These are phyloP conservation scores for Myotis pilosus DNA, from an alignment of 2,797 vertebrate genomes.

Conservation along the genomic window DNA sequence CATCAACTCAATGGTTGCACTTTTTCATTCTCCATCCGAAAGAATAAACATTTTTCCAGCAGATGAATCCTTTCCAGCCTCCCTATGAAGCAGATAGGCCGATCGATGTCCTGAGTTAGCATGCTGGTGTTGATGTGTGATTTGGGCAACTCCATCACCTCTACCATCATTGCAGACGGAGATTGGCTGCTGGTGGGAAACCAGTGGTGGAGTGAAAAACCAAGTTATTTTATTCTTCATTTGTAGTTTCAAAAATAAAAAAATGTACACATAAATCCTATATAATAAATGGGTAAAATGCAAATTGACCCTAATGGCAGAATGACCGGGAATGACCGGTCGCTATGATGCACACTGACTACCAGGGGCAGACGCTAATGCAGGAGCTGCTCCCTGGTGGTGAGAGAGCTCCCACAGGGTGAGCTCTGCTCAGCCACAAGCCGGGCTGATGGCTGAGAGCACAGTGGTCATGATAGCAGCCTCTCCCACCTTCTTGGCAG, in stretches of 20 bases:
- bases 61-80: slow-evolving; percentile 92
- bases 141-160: slow-evolving; percentile 85
- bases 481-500: no score
- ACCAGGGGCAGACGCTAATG: no score
- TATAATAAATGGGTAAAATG: no score
- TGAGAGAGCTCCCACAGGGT: no score
- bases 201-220: fast-evolving
- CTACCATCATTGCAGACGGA: slow-evolving; percentile 82
- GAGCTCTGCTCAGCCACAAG: no score
- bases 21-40: slow-evolving; percentile 91
- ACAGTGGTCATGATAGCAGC: fast-evolving
- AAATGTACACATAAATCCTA: not conserved
- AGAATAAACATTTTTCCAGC: slow-evolving; percentile 90
- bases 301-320: no score
- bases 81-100: slow-evolving; percentile 91
- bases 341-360: no score
- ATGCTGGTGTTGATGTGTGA: slow-evolving; percentile 87
- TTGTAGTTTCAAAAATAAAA: not conserved
- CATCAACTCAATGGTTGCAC: slow-evolving; percentile 88
- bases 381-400: no score
- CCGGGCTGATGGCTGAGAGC: no score
- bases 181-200: fast-evolving
- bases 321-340: no score
- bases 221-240: not conserved
- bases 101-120: slow-evolving; percentile 86